Evolutionary conservation across 2,113 vertebrate species (phyloP).

Genomic region (Amblyornis subalaris): DNA sequence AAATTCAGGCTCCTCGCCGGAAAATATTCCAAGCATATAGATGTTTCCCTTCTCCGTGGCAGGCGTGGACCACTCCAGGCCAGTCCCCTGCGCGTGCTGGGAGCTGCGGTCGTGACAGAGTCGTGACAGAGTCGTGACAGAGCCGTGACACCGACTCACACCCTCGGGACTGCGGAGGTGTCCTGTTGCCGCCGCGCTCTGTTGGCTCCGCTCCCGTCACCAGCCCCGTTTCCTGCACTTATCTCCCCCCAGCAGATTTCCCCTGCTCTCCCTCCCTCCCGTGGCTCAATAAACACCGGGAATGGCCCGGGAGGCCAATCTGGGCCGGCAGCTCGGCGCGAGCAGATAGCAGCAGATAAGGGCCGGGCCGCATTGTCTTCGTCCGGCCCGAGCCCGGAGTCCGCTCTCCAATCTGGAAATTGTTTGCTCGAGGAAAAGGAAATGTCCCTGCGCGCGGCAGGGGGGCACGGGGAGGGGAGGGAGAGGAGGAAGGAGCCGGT

Average conservation of each 20-base stretch:
- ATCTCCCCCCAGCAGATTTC: constrained; percentile 62
- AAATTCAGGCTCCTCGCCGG: neutral
- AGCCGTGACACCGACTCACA: constrained; percentile 50
- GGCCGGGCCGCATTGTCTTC: constrained; percentile 19
- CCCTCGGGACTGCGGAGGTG: neutral
- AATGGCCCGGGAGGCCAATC: constrained; percentile 26
- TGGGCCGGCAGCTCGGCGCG: constrained; percentile 16
- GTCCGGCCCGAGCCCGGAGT: neutral
- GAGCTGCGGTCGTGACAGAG: constrained; percentile 30
- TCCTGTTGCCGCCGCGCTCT: constrained; percentile 2
- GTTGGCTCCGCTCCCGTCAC: constrained; percentile 40
- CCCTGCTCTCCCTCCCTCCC: constrained; percentile 31
- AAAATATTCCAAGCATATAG: neutral
- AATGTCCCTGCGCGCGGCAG: neutral
- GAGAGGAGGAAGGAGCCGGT: constrained; percentile 15
- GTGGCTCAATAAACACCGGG: constrained; percentile 45
- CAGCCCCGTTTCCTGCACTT: constrained; percentile 58
- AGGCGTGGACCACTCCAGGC: neutral
- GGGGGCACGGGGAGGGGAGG: neutral
- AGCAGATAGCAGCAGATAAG: constrained; percentile 63
- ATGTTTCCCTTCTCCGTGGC: neutral
- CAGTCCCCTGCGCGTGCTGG: neutral
- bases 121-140: constrained; percentile 46
- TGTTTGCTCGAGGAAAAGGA: constrained; percentile 58
- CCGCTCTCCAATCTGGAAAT: constrained; percentile 42